These are phyloP conservation scores for Myocastor coypus DNA, from an alignment of 2,113 vertebrate species.

Conservation along the genomic window DNA sequence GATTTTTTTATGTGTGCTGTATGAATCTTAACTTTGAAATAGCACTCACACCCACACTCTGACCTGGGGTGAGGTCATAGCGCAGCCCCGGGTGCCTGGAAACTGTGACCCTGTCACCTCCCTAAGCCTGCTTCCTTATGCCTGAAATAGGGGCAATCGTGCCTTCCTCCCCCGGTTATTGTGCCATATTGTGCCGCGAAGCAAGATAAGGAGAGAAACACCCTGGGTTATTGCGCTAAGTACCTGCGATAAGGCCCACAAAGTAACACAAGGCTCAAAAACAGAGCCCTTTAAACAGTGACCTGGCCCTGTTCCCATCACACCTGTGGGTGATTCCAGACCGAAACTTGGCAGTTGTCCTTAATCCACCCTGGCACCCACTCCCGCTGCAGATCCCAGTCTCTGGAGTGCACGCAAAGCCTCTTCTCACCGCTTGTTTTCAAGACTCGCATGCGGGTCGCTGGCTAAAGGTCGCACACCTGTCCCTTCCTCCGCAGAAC, in stretches of 20 bases:
- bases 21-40: not conserved
- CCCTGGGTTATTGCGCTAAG: constrained; percentile 27
- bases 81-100: not conserved
- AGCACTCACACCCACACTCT: not conserved
- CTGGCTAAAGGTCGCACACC: not conserved
- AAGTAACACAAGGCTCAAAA: not conserved
- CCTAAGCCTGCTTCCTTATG: constrained; percentile 30
- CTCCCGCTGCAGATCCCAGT: not conserved
- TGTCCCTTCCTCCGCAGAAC: not conserved
- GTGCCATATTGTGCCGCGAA: not conserved
- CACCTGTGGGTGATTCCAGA: constrained; percentile 63
- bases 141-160: not conserved
- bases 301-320: constrained; percentile 62
- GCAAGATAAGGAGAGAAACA: constrained; percentile 54
- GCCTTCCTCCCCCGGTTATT: constrained; percentile 11
- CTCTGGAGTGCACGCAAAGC: not conserved
- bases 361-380: not conserved
- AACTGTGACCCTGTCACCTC: not conserved
- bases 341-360: constrained; percentile 52
- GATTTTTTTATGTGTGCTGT: not conserved
- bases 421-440: not conserved
- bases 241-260: constrained; percentile 35
- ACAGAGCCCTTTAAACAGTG: not conserved
- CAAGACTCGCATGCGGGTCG: not conserved
- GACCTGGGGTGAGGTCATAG: not conserved